A percentile compares a stretch with the other conserved stretches of the same genome.
phyloP scores from a whole-genome alignment of 2,113 vertebrate species.

The Dendropsophus ebraccatus region DNA sequence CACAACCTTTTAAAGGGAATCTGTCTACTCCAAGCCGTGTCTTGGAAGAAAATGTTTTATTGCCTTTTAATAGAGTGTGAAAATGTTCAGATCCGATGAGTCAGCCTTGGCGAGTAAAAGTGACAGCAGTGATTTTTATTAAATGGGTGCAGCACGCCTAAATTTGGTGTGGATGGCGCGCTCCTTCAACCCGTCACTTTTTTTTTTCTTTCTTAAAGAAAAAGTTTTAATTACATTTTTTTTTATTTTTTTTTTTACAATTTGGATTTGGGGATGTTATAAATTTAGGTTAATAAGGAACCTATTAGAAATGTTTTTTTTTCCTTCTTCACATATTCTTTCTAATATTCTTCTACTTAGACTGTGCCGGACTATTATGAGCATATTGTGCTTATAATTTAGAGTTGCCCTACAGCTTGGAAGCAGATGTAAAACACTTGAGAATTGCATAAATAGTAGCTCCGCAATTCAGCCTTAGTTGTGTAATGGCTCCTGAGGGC shows the following conservation, averaged over 20 bases:
- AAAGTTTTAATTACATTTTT: constrained; percentile 23
- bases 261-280: background rate
- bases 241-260: too few species aligned
- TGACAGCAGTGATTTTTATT: constrained; percentile 57
- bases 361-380: background rate
- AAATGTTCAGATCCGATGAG: constrained; percentile 60
- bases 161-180: constrained; percentile 47
- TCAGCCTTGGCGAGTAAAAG: constrained; percentile 58
- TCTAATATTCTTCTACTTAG: background rate
- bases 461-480: background rate
- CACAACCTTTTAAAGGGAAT: constrained; percentile 60
- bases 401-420: background rate
- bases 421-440: background rate
- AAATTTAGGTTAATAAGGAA: background rate
- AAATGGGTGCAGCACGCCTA: constrained; percentile 48
- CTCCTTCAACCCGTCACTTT: constrained; percentile 15
- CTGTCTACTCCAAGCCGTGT: constrained; percentile 58
- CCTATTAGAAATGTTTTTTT: background rate
- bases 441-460: background rate
- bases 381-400: background rate
- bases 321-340: background rate
- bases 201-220: constrained; percentile 25
- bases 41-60: constrained; percentile 61
- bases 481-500: too few species aligned
- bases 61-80: constrained; percentile 60